Evolutionary conservation across 2,797 vertebrate species (phyloP).

Genomic region (Chaunax sp.): DNA sequence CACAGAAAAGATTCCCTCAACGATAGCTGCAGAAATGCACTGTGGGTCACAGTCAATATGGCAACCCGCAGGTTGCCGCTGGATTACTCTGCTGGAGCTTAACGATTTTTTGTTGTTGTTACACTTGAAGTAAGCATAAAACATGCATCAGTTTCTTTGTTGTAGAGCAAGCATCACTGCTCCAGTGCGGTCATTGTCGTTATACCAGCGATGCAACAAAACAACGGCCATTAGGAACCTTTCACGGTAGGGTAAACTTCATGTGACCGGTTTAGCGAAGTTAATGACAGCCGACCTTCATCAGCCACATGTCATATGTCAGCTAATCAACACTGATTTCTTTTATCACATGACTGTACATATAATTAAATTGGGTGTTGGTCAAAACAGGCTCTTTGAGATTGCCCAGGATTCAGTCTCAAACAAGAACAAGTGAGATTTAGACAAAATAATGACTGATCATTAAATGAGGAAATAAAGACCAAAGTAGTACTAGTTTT

Average conservation of each 20-base stretch:
- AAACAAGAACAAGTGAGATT: too few species aligned
- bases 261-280: constrained; percentile 22
- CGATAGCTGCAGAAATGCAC: constrained; percentile 51
- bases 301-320: constrained; percentile 7
- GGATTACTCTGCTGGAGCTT: constrained; percentile 62
- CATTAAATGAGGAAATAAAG: not conserved
- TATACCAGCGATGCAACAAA: constrained; percentile 63
- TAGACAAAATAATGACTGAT: too few species aligned
- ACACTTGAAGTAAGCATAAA: constrained; percentile 16
- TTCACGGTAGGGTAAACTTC: constrained; percentile 73
- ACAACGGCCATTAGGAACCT: constrained; percentile 67
- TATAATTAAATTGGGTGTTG: not conserved
- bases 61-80: constrained; percentile 62
- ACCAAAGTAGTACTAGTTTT: not conserved
- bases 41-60: constrained; percentile 79
- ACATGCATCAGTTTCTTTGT: constrained; percentile 78
- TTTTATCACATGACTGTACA: too few species aligned
- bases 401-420: not conserved
- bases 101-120: constrained; percentile 26
- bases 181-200: constrained; percentile 46
- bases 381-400: not conserved
- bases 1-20: not conserved
- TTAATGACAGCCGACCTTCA: constrained; percentile 34
- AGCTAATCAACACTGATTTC: constrained; percentile 7
- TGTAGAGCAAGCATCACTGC: constrained; percentile 51